These are phyloP conservation scores for Laterallus jamaicensis DNA, from an alignment of 2,113 vertebrate species.

Conservation along the genomic window DNA sequence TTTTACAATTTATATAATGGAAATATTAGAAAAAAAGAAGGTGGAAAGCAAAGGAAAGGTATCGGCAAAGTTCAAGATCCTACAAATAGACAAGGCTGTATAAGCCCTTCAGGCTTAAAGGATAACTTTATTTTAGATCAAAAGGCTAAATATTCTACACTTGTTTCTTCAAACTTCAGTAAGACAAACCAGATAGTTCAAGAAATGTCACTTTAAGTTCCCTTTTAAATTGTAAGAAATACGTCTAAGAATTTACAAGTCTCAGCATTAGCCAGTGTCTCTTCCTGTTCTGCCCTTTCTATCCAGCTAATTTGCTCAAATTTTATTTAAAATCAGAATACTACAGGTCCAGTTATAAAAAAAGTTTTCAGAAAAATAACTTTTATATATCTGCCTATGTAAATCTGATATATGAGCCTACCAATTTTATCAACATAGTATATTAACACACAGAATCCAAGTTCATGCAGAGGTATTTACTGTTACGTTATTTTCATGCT, in stretches of 20 bases:
- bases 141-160: background rate
- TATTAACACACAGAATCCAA: background rate
- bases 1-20: background rate
- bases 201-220: background rate
- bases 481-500: background rate
- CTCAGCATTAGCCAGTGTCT: background rate
- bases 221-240: background rate
- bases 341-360: background rate
- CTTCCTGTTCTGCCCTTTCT: background rate
- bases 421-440: background rate
- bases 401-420: background rate
- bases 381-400: background rate
- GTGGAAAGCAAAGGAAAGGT: background rate
- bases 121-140: background rate
- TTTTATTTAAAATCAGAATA: background rate
- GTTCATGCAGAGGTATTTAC: background rate
- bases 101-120: background rate
- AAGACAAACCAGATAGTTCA: background rate
- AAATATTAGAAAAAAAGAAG: background rate
- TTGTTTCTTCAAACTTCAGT: background rate
- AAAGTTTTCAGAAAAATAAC: background rate
- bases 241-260: background rate
- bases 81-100: background rate
- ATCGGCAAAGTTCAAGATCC: background rate
- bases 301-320: background rate